phyloP scores from a whole-genome alignment of 2,888 invertebrate species.

The Lithophane socia region DNA sequence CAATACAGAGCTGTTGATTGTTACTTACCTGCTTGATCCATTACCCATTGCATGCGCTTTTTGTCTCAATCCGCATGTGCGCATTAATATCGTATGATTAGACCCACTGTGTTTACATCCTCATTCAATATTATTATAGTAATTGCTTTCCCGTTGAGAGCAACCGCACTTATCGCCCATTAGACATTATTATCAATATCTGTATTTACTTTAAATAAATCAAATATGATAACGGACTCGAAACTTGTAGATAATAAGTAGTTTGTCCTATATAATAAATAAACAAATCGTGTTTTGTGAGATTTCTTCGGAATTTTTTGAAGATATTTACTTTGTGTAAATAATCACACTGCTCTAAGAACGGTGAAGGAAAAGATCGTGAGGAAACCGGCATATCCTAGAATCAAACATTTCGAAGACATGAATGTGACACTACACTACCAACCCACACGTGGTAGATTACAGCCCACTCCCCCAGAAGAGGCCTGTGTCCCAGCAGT shows the following conservation, averaged over 20 bases:
- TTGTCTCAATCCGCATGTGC: background rate
- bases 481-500: too few species aligned
- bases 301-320: conserved; percentile 9
- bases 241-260: conserved; percentile 7
- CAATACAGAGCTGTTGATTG: background rate
- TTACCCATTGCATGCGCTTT: background rate
- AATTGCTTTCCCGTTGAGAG: conserved; percentile 35
- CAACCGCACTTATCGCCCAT: conserved; percentile 36
- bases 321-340: background rate
- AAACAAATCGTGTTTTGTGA: conserved; percentile 1
- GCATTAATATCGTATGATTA: background rate
- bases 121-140: conserved; percentile 16
- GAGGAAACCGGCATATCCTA: too few species aligned
- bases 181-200: conserved; percentile 44
- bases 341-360: too few species aligned
- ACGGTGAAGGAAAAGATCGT: too few species aligned
- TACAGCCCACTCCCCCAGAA: too few species aligned
- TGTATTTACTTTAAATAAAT: conserved; percentile 53
- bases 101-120: background rate
- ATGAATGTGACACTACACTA: too few species aligned
- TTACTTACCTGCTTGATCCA: background rate
- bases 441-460: too few species aligned
- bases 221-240: conserved; percentile 43
- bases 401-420: too few species aligned
- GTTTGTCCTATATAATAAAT: conserved; percentile 25